These are phyloP conservation scores for Crotophaga sulcirostris DNA, from an alignment of 2,113 vertebrate species.

Conservation along the genomic window DNA sequence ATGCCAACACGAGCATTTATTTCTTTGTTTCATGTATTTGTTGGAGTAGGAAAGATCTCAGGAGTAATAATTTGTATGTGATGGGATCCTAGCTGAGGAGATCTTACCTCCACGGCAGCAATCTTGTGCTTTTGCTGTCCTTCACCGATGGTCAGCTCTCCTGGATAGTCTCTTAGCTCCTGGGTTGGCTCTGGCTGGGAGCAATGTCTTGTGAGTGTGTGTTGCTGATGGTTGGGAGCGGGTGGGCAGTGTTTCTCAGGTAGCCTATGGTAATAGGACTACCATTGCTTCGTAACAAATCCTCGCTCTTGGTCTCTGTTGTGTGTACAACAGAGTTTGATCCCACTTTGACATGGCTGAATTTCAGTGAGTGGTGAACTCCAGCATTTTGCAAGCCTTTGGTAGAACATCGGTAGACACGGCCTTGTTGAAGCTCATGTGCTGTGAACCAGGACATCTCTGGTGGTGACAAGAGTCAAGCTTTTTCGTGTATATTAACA, in stretches of 20 bases:
- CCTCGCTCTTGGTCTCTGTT: background rate
- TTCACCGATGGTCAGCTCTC: fast-evolving
- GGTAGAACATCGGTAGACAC: fast-evolving
- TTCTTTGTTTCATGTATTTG: background rate
- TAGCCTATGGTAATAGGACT: too few species aligned
- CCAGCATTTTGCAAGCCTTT: background rate
- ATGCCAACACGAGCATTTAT: fast-evolving
- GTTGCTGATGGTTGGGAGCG: background rate
- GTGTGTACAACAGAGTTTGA: background rate
- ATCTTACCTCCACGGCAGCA: background rate
- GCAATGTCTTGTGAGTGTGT: fast-evolving
- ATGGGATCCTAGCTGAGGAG: background rate
- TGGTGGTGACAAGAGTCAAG: background rate
- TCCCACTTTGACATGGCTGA: background rate
- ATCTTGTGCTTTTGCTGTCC: background rate
- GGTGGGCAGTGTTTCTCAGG: background rate
- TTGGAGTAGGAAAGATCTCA: background rate
- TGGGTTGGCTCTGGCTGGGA: background rate
- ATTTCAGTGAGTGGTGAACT: background rate
- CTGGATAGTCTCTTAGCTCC: background rate
- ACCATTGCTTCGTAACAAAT: background rate
- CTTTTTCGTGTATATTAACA: background rate
- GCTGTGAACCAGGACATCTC: background rate
- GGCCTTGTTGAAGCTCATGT: background rate
- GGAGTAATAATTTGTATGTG: background rate